Evolutionary conservation across 2,113 vertebrate genomes (phyloP).

Genomic region (Prietella phreatophila): DNA sequence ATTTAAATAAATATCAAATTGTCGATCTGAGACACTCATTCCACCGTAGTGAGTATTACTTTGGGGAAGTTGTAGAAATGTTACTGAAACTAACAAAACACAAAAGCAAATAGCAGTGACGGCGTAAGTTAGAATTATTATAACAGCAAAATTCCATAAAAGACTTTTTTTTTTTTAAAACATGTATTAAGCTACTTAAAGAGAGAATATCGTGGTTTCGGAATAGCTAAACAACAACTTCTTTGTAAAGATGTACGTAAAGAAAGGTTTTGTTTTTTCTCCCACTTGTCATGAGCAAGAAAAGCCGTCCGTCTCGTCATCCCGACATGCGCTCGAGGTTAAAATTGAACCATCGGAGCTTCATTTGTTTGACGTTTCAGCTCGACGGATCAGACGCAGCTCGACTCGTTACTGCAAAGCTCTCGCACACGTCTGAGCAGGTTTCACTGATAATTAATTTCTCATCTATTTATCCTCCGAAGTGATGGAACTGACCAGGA

Average conservation of each 20-base stretch:
- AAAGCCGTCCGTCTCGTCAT: background rate
- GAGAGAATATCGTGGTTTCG: background rate
- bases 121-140: background rate
- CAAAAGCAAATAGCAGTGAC: background rate
- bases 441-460: conserved; percentile 12
- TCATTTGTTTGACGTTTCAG: background rate
- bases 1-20: background rate
- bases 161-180: no score
- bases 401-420: background rate
- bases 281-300: background rate
- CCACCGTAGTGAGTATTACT: no score
- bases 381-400: background rate
- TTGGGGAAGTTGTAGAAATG: background rate
- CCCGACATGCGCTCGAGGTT: background rate
- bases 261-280: background rate
- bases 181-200: background rate
- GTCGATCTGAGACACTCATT: background rate
- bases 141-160: background rate
- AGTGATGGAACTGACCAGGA: conserved; percentile 22
- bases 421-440: background rate
- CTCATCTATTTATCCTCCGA: background rate
- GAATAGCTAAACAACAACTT: background rate
- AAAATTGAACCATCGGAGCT: background rate
- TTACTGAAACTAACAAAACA: background rate
- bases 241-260: background rate